Evolutionary conservation across 2,113 vertebrate genomes (phyloP), one percentile per base, ranked within the genome.

Genomic region (Sinocyclocheilus rhinocerous): DNA sequence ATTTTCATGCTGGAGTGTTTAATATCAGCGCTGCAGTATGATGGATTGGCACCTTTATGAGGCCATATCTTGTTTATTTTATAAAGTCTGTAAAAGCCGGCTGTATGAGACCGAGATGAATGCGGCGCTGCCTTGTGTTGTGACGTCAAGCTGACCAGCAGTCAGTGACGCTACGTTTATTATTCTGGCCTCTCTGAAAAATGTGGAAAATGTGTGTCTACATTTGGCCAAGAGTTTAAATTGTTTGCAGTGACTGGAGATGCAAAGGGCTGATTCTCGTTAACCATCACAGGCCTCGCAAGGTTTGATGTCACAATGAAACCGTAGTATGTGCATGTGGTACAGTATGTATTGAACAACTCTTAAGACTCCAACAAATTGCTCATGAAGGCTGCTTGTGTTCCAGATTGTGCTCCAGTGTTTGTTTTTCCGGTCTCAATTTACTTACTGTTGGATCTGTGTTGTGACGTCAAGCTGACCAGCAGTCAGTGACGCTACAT

Each of bases 1-100:
- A 72, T 89, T 88, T 91, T 87, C 88, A 76, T 86, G 73, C 76
- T 84, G 61, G 89, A 90, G 88, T 87, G 87, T 92, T 92, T 89
- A 89, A 92, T 91, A 90, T 91, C 77, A 82, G 70, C 52, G 63
- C 63, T 87, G 33, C 78, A 26, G 39, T 73, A 4, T 90, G 88
- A 93, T 87, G 72, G 89, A 90, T 80, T 42, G 83, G 24, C 63
- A 52, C 59, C 16, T 76, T 75, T 75, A 76, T 90, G 61, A 79
- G 55, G 67, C 39, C 29, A 26, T 84, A 73, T 76, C 75, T 63
- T 65, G 87, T 90, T 90, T 89, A 70, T 91, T 89, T 90, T 86
- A 72, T 83, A 24, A 81, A 65, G 86, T 84, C 69, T 63, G 72
- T 75, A 59, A 65, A 88, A 81, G 50, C 72, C 65, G n/a, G 55